A percentile compares a stretch with the other conserved stretches of the same genome.
Conservation (phyloP, 2,113 vertebrate species). For the Sorex araneus region DNA sequence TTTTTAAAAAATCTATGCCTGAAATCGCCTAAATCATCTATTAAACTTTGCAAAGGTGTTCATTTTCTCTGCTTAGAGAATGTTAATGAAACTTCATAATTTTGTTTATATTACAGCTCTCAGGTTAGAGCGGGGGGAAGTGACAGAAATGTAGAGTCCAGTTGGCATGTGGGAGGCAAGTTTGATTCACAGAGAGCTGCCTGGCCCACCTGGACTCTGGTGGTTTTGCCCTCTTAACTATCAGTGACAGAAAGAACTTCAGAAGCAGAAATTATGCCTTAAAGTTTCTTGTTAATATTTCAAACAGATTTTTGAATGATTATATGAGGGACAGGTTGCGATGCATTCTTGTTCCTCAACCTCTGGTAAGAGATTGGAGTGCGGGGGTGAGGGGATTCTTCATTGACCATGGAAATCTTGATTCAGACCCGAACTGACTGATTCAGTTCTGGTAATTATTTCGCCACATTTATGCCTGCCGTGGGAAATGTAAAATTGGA, state of each 20-base stretch:
- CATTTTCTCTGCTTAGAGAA: background rate
- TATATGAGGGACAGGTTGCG: background rate
- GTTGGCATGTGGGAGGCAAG: no score
- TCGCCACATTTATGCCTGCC: slow-evolving; percentile 60
- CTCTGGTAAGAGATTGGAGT: slow-evolving; percentile 17
- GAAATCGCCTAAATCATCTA: no score
- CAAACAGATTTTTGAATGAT: background rate
- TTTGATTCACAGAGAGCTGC: no score
- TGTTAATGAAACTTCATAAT: background rate
- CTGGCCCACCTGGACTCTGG: no score
- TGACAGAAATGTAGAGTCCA: no score
- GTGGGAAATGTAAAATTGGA: slow-evolving; percentile 41
- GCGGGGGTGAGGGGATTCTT: background rate
- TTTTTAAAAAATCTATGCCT: background rate
- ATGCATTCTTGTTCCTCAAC: background rate
- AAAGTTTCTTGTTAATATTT: slow-evolving; percentile 2
- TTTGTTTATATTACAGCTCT: no score
- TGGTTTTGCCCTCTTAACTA: no score
- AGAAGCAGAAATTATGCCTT: background rate
- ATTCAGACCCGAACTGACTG: slow-evolving; percentile 1
- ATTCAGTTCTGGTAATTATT: slow-evolving; percentile 58
- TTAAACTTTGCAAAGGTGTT: background rate
- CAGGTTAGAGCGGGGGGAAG: no score
- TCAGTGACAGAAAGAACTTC: background rate
- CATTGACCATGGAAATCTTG: slow-evolving; percentile 53